A percentile compares a stretch with the other conserved stretches of the same genome.
Conservation (phyloP, 53 echinoderm and acorn worm species). For the Echinometra lucunter region DNA sequence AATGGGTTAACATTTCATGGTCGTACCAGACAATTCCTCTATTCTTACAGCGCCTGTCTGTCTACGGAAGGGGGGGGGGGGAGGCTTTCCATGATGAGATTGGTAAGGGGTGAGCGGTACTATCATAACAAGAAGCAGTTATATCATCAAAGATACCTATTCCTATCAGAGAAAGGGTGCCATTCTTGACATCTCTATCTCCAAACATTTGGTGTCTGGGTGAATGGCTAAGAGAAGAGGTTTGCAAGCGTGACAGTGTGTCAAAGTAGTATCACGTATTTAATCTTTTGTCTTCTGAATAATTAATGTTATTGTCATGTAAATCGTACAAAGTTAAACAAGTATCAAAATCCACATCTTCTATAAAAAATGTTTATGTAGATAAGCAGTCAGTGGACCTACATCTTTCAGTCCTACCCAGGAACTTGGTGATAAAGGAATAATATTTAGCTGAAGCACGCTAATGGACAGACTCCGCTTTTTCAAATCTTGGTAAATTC, state of each 20-base stretch:
- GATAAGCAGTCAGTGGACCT: too few relatives aligned
- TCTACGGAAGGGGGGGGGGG: not conserved
- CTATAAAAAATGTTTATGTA: too few relatives aligned
- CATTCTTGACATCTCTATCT: conserved; percentile 15
- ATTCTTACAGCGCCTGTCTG: not conserved
- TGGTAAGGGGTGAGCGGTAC: not conserved
- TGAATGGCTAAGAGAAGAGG: not conserved
- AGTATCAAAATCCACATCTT: too few relatives aligned
- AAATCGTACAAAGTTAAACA: too few relatives aligned
- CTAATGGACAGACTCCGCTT: too few relatives aligned
- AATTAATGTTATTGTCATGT: too few relatives aligned
- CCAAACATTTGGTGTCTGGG: conserved; percentile 12
- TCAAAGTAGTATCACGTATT: too few relatives aligned
- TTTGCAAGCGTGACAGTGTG: not conserved
- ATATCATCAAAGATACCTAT: not conserved
- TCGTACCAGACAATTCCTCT: not conserved
- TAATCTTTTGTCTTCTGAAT: too few relatives aligned
- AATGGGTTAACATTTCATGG: not conserved
- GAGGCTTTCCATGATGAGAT: not conserved
- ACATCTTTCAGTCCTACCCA: too few relatives aligned
- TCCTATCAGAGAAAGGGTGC: conserved; percentile 1
- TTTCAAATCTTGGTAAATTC: too few relatives aligned
- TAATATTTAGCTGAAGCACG: too few relatives aligned
- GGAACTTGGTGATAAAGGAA: too few relatives aligned
- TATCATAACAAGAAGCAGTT: not conserved